A percentile compares a stretch with the other conserved stretches of the same genome.
phyloP scores from a whole-genome alignment of 2,113 vertebrate genomes.

The Pseudois nayaur region DNA sequence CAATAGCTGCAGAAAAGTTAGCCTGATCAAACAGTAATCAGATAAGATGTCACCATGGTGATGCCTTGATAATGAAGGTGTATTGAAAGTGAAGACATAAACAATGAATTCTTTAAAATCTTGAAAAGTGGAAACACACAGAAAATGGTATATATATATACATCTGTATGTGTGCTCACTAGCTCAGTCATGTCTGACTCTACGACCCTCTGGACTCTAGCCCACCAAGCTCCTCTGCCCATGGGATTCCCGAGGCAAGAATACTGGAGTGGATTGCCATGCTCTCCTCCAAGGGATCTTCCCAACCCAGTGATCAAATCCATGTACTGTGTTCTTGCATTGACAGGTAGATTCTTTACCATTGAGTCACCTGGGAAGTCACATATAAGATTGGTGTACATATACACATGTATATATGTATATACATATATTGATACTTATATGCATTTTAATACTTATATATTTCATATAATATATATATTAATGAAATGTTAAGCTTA shows the following conservation, averaged over 20 bases:
- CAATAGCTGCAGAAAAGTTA: not conserved
- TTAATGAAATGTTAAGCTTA: not conserved
- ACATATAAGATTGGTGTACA: not conserved
- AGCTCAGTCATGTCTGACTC: accelerated
- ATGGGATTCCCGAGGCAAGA: not conserved
- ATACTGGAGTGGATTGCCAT: not conserved
- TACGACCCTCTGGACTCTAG: not conserved
- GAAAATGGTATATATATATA: not conserved
- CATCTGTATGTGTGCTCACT: not conserved
- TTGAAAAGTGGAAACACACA: not conserved
- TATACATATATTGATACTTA: not conserved
- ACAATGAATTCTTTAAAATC: not conserved
- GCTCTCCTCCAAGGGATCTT: not conserved
- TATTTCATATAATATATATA: not conserved
- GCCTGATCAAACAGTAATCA: constrained; percentile 4
- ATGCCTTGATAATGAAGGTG: not conserved
- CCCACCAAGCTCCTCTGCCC: not conserved
- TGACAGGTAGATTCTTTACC: not conserved
- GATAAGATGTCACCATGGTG: constrained; percentile 5
- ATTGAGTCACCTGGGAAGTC: not conserved
- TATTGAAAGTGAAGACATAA: not conserved
- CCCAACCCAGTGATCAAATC: not conserved
- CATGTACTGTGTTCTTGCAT: not conserved
- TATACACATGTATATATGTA: not conserved
- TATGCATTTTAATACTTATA: not conserved